Conservation (phyloP, 1,140 invertebrate species). For the Oryzaephilus surinamensis region DNA sequence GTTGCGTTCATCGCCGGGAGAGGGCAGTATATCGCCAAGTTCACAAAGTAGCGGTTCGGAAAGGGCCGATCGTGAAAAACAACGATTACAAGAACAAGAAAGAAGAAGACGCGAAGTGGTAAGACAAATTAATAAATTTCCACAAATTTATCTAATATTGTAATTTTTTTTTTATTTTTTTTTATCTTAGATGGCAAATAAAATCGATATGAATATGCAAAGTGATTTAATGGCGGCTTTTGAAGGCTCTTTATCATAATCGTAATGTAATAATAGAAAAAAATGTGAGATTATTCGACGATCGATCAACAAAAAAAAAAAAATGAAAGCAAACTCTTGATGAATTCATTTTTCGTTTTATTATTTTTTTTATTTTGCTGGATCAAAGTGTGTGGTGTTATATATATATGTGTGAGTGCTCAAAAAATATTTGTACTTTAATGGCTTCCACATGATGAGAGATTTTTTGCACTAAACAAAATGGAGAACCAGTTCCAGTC, state of each 20-base stretch:
- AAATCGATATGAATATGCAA: conserved; percentile 97
- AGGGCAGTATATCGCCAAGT: conserved; percentile 41
- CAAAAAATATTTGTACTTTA: too few relatives aligned
- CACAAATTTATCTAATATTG: neutral
- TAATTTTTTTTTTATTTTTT: conserved; percentile 2
- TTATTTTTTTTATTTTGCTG: too few relatives aligned
- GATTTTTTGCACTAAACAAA: too few relatives aligned
- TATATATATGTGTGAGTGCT: too few relatives aligned
- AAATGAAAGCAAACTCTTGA: too few relatives aligned
- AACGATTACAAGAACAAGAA: conserved; percentile 77
- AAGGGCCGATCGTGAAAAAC: conserved; percentile 64
- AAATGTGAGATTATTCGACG: too few relatives aligned
- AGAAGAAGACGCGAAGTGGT: conserved; percentile 83
- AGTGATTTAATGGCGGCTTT: conserved; percentile 96
- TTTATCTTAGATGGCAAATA: conserved; percentile 76
- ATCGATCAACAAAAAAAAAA: too few relatives aligned
- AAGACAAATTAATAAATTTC: conserved; percentile 35
- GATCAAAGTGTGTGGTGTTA: too few relatives aligned
- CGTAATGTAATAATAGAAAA: too few relatives aligned
- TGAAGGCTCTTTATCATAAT: conserved; percentile 78
- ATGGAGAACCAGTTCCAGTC: too few relatives aligned
- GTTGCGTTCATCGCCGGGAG: conserved; percentile 29
- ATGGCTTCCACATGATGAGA: too few relatives aligned
- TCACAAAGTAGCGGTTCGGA: conserved; percentile 51
- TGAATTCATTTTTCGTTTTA: too few relatives aligned